Evolutionary conservation across 2,888 invertebrate genomes (phyloP).

Genomic region (Drosophila tanythrix): DNA sequence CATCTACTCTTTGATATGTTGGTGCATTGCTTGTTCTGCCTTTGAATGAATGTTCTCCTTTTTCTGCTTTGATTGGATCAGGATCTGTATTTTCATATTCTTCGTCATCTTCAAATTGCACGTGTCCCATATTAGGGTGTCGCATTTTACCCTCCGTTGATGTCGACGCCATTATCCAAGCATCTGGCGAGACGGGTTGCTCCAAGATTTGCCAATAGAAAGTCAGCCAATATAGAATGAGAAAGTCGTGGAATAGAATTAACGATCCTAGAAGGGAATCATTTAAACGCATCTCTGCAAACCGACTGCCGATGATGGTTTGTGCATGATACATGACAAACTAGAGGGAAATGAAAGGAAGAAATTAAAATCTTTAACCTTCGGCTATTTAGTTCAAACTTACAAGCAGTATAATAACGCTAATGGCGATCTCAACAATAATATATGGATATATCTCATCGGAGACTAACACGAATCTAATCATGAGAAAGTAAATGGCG

Average conservation of each 20-base stretch:
- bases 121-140: background rate
- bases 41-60: background rate
- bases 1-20: background rate
- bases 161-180: background rate
- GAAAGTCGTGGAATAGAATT: constrained; percentile 68
- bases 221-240: constrained; percentile 63
- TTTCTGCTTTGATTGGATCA: background rate
- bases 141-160: background rate
- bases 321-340: constrained; percentile 66
- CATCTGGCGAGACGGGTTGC: constrained; percentile 9
- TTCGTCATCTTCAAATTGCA: background rate
- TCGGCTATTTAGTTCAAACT: constrained; percentile 5
- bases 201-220: constrained; percentile 58
- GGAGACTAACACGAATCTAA: background rate
- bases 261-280: constrained; percentile 54
- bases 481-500: constrained; percentile 36
- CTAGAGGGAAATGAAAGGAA: constrained; percentile 1
- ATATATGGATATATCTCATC: constrained; percentile 13
- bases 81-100: background rate
- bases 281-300: constrained; percentile 61
- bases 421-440: constrained; percentile 27
- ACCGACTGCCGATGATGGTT: constrained; percentile 58
- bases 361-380: background rate
- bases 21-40: background rate
- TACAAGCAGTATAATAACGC: constrained; percentile 44